These are phyloP conservation scores for Acanthurus leucopareius DNA, from an alignment of 2,797 vertebrate genomes.

Conservation along the genomic window DNA sequence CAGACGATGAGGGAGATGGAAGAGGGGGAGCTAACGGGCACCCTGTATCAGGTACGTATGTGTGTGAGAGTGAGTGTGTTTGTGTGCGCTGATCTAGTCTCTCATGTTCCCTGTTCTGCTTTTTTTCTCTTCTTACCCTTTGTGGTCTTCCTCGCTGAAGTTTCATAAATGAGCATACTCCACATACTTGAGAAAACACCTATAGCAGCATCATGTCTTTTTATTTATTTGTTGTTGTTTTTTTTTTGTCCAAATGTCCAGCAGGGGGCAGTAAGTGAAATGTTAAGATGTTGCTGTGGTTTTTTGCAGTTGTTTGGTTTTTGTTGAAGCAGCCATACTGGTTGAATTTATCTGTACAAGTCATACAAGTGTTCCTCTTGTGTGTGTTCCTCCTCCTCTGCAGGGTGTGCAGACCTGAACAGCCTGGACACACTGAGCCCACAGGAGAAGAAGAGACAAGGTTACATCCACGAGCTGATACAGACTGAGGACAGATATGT, in stretches of 20 bases:
- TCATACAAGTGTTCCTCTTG: not conserved
- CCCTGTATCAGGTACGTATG: constrained; percentile 65
- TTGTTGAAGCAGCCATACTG: constrained; percentile 1
- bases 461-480: constrained; percentile 96
- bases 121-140: not conserved
- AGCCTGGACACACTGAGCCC: constrained; percentile 92
- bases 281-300: not conserved
- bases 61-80: not conserved
- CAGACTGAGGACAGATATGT: constrained; percentile 94
- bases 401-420: constrained; percentile 94
- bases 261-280: constrained; percentile 49
- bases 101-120: not conserved
- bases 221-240: not conserved
- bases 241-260: constrained; percentile 7
- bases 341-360: not conserved
- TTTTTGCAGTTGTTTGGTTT: constrained; percentile 4
- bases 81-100: not conserved
- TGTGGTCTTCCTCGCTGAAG: not conserved
- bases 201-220: not conserved
- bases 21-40: constrained; percentile 27
- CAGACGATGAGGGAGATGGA: constrained; percentile 22
- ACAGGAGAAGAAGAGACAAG: constrained; percentile 94
- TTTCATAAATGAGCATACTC: not conserved
- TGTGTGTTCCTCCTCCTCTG: constrained; percentile 24
- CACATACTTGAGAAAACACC: not conserved